Percentiles rank a stretch among this genome's conserved stretches.
Conservation (phyloP, 2,797 vertebrate genomes). For the Spheniscus humboldti region DNA sequence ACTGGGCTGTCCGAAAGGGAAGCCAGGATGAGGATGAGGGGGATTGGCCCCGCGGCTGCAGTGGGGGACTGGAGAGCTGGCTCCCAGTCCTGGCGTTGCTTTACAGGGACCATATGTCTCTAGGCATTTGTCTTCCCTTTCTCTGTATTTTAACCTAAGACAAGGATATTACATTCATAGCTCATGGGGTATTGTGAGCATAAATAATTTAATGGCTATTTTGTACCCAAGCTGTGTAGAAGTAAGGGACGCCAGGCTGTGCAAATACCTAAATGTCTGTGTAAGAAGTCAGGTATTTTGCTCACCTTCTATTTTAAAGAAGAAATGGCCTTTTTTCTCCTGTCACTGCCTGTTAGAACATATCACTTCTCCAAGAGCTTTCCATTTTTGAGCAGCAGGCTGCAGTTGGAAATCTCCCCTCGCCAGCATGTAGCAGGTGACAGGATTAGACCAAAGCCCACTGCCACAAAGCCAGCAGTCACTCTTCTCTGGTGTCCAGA, state of each 20-base stretch:
- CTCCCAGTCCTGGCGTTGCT: not conserved
- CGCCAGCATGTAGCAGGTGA: not conserved
- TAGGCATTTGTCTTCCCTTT: not conserved
- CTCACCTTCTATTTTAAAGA: not conserved
- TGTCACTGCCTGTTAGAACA: not conserved
- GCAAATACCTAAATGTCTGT: not conserved
- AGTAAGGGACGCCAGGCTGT: not conserved
- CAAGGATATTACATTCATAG: not conserved
- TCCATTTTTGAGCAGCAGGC: not conserved
- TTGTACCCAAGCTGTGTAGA: not conserved
- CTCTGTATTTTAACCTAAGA: not conserved
- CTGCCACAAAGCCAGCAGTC: not conserved
- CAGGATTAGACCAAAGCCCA: not conserved
- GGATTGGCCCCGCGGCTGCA: rapidly evolving
- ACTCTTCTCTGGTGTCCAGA: not conserved
- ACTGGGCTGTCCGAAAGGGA: not conserved
- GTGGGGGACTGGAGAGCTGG: not conserved
- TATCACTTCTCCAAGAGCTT: not conserved
- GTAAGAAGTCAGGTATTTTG: not conserved
- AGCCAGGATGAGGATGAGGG: not conserved
- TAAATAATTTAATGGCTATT: not conserved
- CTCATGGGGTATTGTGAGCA: not conserved
- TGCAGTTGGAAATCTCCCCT: not conserved
- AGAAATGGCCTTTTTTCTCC: not conserved
- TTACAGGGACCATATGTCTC: not conserved